A percentile compares a stretch with the other conserved stretches of the same genome.
Evolutionary conservation across 2,797 vertebrate genomes (phyloP).

Genomic region (Neosilurus mollespiculum): DNA sequence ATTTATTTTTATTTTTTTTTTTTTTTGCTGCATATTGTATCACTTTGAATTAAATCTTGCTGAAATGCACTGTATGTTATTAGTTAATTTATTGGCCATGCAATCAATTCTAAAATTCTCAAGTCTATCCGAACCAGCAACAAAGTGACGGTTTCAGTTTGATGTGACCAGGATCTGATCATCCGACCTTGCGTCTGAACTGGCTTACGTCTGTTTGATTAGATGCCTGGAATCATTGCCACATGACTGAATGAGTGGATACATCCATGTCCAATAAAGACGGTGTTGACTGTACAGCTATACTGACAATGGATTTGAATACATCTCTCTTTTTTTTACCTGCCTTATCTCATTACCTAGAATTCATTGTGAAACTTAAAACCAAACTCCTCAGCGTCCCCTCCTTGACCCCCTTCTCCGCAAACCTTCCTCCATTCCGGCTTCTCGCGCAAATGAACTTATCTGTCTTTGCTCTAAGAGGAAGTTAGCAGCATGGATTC

Average conservation of each 20-base stretch:
- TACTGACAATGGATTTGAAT: not conserved
- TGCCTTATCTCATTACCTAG: not conserved
- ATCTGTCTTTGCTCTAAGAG: constrained; percentile 28
- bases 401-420: constrained; percentile 25
- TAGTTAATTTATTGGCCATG: too few relatives aligned
- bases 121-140: not conserved
- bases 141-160: not conserved
- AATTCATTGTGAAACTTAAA: not conserved
- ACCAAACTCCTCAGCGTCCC: constrained; percentile 9
- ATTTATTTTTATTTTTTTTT: too few relatives aligned
- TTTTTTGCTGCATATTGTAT: too few relatives aligned
- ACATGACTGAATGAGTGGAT: not conserved
- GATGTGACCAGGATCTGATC: not conserved
- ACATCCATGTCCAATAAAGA: not conserved
- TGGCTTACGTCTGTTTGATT: not conserved
- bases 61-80: too few relatives aligned
- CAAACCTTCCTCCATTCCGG: constrained; percentile 17
- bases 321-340: not conserved
- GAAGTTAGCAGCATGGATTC: not conserved
- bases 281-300: too few relatives aligned
- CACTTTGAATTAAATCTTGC: too few relatives aligned
- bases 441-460: constrained; percentile 41
- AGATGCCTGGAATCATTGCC: not conserved
- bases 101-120: too few relatives aligned
- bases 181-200: too few relatives aligned